A percentile compares a stretch with the other conserved stretches of the same genome.
These are phyloP conservation scores for Nothoprocta perdicaria DNA, from an alignment of 2,113 vertebrate genomes.

Conservation along the genomic window DNA sequence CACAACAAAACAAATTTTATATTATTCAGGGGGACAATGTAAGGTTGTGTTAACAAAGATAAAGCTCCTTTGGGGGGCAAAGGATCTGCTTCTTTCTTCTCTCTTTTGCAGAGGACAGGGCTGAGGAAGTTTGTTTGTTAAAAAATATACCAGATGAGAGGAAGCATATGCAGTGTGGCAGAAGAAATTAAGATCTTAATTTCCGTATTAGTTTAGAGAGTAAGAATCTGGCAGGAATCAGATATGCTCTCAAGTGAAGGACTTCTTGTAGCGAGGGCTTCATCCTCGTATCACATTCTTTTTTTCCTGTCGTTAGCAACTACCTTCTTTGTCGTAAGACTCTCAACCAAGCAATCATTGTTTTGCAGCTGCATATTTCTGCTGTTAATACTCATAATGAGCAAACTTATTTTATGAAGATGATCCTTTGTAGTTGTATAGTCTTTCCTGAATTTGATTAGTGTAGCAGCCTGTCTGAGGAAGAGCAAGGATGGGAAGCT, in stretches of 20 bases:
- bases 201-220: conserved; percentile 11
- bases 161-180: conserved; percentile 6
- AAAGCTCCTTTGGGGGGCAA: background rate
- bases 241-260: background rate
- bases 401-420: background rate
- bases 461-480: background rate
- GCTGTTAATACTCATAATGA: background rate
- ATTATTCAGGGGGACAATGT: conserved; percentile 37
- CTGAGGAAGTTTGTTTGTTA: conserved; percentile 11
- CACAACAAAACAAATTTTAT: conserved; percentile 56
- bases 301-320: background rate
- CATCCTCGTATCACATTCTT: background rate
- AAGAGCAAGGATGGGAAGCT: background rate
- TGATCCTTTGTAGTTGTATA: background rate
- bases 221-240: background rate
- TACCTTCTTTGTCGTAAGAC: background rate
- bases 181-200: conserved; percentile 52
- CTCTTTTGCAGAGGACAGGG: background rate
- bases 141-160: conserved; percentile 26
- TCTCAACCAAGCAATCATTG: background rate
- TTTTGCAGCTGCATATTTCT: background rate
- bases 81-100: background rate
- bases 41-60: conserved; percentile 37
- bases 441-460: background rate
- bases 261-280: rapidly evolving